Percentiles rank a stretch among this genome's conserved stretches.
phyloP scores from a whole-genome alignment of 2,888 invertebrate genomes.

The Xestia rhomboidea region DNA sequence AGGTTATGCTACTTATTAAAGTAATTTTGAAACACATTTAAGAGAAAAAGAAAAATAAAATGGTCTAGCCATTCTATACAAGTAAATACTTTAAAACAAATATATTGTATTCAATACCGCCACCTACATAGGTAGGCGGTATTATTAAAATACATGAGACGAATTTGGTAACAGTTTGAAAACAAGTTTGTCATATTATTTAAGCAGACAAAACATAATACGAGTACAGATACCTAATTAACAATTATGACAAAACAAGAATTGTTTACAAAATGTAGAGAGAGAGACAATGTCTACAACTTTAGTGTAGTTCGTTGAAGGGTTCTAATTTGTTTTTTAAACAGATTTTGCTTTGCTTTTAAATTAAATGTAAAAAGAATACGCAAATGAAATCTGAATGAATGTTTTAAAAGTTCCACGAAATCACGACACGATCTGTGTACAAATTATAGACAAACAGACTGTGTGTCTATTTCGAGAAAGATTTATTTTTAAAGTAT shows the following conservation, averaged over 20 bases:
- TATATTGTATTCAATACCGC: neutral
- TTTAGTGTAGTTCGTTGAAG: neutral
- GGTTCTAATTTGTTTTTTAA: neutral
- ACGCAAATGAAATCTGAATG: constrained; percentile 9
- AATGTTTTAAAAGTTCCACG: constrained; percentile 12
- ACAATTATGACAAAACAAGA: neutral
- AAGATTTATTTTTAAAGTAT: neutral
- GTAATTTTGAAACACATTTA: too few relatives aligned
- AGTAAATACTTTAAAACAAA: neutral
- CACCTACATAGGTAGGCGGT: neutral
- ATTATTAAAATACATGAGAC: neutral
- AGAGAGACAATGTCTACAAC: neutral
- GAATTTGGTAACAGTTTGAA: neutral
- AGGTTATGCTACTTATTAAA: too few relatives aligned
- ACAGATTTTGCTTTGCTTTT: neutral
- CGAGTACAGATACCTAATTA: neutral
- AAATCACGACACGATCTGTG: neutral
- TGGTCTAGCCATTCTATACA: neutral
- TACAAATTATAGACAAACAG: neutral
- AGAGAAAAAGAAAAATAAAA: too few relatives aligned
- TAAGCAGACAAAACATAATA: neutral
- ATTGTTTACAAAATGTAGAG: neutral
- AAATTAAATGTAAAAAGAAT: constrained; percentile 7
- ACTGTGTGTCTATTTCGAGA: neutral
- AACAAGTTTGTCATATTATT: neutral